Conservation (phyloP, 2,113 vertebrate species). For the Actinemys pallida region DNA sequence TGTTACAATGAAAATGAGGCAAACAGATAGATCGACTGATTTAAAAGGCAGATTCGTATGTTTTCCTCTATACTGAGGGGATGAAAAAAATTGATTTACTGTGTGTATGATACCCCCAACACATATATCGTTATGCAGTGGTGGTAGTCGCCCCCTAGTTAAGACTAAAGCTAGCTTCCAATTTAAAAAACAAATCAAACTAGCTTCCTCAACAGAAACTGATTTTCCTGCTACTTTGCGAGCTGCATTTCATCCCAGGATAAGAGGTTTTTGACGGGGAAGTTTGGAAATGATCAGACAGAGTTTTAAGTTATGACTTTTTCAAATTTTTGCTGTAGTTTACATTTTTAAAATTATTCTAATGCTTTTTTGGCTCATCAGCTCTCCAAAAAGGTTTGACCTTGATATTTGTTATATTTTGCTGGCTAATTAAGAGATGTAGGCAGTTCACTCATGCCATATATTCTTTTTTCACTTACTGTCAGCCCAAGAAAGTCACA, state of each 20-base stretch:
- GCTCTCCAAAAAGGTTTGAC: neutral
- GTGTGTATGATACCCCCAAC: neutral
- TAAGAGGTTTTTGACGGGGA: neutral
- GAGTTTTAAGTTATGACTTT: neutral
- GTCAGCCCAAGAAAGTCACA: neutral
- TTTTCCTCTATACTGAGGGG: neutral
- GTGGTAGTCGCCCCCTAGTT: neutral
- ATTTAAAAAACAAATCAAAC: neutral
- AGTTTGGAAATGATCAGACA: neutral
- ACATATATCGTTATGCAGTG: neutral
- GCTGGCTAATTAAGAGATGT: neutral
- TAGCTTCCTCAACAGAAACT: neutral
- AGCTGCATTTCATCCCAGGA: neutral
- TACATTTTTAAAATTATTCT: neutral
- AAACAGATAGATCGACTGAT: neutral
- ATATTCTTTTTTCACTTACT: neutral
- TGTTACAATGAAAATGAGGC: neutral
- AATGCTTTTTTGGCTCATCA: conserved; percentile 21
- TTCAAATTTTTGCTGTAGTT: neutral
- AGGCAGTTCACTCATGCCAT: neutral
- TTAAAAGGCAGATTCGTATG: neutral
- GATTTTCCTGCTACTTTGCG: neutral
- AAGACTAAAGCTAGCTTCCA: neutral
- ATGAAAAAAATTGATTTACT: neutral
- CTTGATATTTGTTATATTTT: neutral